phyloP scores from a whole-genome alignment of 92 coral and sea anemone species.

The Pocillopora meandrina region DNA sequence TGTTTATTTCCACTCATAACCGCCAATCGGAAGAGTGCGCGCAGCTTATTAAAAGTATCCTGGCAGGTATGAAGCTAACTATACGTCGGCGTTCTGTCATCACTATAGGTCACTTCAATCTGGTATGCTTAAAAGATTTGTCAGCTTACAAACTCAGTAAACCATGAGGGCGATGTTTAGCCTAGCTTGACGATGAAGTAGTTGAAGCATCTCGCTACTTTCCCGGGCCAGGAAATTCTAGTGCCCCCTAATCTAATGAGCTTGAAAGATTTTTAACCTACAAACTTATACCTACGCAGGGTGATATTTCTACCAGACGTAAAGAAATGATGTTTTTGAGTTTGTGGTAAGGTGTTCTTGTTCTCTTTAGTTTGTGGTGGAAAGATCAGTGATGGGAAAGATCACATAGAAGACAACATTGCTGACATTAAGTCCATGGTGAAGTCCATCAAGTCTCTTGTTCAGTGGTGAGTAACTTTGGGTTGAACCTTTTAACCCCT shows the following conservation, averaged over 20 bases:
- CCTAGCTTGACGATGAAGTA: too few relatives aligned
- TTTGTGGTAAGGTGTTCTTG: too few relatives aligned
- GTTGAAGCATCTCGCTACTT: too few relatives aligned
- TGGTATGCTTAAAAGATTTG: background rate
- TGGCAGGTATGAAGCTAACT: conserved; percentile 59
- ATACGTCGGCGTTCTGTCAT: background rate
- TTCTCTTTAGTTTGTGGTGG: conserved; percentile 65
- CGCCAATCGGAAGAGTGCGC: conserved; percentile 91
- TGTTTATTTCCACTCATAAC: conserved; percentile 91
- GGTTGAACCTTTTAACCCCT: background rate
- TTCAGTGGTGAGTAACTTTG: conserved; percentile 69
- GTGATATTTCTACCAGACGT: background rate
- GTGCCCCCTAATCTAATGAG: too few relatives aligned
- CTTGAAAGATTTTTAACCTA: too few relatives aligned
- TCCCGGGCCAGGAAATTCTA: too few relatives aligned
- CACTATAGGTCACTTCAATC: background rate
- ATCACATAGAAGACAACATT: conserved; percentile 59
- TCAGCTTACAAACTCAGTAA: background rate
- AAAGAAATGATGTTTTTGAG: background rate
- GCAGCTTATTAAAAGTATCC: conserved; percentile 81
- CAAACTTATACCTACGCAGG: too few relatives aligned
- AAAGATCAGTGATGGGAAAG: conserved; percentile 61
- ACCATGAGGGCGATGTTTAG: background rate
- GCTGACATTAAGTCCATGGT: conserved; percentile 65
- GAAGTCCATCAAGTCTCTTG: conserved; percentile 64